Base-by-base conservation (phyloP, 2,797 vertebrate species). In the Chelon auratus region DNA sequence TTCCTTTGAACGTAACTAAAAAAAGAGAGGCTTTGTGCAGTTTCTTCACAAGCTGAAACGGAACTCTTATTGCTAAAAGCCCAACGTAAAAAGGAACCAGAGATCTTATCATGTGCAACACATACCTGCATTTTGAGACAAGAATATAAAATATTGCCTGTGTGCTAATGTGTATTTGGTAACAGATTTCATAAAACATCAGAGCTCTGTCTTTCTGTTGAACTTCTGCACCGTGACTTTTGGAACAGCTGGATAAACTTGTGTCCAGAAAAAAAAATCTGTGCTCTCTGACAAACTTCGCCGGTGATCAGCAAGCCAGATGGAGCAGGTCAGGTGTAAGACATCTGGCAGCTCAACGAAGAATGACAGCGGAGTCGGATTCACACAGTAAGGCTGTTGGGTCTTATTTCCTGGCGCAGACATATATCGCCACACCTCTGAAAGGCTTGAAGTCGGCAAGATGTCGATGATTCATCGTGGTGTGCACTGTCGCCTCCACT, bases 311-410 rank as follows among this genome's bases (percentile, higher is more conserved):
- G 43, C 30, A 18, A 18, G n/a, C 13, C 36, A 55, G 36, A 42
- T 42, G 51, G 22, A 62, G 30, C 7, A 3, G 13, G 45, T 78
- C 84, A 79, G 78, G 78, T 81, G 61, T 68, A 15, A 72, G 43
- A 78, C 78, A 83, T 85, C 76, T 82, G 80, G 73, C 48, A 54
- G 58, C 65, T 37, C 62, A 22, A 17, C 54, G 56, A 61, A 69
- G 33, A 75, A 24, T 52, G 70, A 67, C 76, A 71, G 71, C 24
- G 3, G 64, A 65, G 71, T 51, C 20, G 24, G 64, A 59, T 65
- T 77, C 56, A 72, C 61, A 48, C 40, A 51, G 2, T 30, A 53
- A 9, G 62, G 39, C 36, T 52, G 7, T 17, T 72, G 55, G 55
- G 39, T 50, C 42, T 22, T n/a, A 47, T 66, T 58, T 62, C 56